Evolutionary conservation across 2,797 vertebrate genomes (phyloP).

Genomic region (Typhlichthys subterraneus): DNA sequence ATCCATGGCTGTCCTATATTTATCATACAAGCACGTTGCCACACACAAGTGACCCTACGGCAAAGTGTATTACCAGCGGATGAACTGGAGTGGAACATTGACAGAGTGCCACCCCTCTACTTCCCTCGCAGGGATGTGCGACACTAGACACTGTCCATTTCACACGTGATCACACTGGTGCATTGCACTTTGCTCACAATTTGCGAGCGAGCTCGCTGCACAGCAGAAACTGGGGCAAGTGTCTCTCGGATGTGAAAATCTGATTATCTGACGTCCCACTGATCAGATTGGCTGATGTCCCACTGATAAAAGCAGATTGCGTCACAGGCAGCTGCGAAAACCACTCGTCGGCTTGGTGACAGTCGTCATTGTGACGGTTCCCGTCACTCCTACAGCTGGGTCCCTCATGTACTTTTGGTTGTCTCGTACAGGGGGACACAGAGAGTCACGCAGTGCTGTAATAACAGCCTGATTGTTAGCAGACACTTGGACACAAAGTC

Average conservation of each 20-base stretch:
- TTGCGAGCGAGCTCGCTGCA: background rate
- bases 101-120: background rate
- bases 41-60: background rate
- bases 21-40: slow-evolving; percentile 7
- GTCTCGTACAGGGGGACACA: too few species aligned
- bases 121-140: background rate
- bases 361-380: too few species aligned
- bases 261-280: background rate
- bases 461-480: too few species aligned
- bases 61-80: background rate
- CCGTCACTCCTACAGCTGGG: too few species aligned
- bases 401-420: too few species aligned
- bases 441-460: too few species aligned
- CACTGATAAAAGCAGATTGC: slow-evolving; percentile 8
- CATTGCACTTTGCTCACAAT: slow-evolving; percentile 1
- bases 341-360: too few species aligned
- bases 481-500: too few species aligned
- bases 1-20: slow-evolving; percentile 8
- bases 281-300: background rate
- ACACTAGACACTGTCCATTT: background rate
- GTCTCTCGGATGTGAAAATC: background rate
- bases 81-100: background rate
- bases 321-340: slow-evolving; percentile 23
- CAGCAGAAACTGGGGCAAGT: slow-evolving; percentile 6
- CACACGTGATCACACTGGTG: slow-evolving; percentile 1